Base-by-base conservation (phyloP, 1,140 invertebrate species). In the Drosophila hydei region DNA sequence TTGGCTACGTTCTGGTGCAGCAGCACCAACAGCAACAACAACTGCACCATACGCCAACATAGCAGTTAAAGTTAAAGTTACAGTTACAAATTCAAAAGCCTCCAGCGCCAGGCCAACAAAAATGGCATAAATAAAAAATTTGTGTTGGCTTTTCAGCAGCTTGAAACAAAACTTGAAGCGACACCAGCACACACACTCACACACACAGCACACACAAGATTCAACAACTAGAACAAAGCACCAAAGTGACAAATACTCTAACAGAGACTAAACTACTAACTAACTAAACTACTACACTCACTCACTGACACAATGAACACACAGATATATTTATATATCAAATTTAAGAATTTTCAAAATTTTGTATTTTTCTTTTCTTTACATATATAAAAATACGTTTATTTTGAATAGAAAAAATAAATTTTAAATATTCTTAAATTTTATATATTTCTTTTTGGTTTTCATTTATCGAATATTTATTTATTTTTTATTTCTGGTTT, bases 41-140 rank as follows among this genome's bases (percentile, higher is more conserved):
- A 38, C 40, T 45, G 42, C 48, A 48, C 36, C 47, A 27, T 65
- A 67, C 70, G 59, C 69, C 60, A 73, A 68, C 70, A 73, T 73
- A 40, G 56, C 61, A 36, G 52, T 67, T 72, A 63, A 52, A 74
- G 52, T 69, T 78, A 36, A 58, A 47, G 54, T 74, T 71, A 70
- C 75, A 67, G 58, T 77, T 81, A 81, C 78, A 74, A 63, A 75
- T 72, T 65, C 40, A 61, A 78, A 75, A 78, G 42, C 59, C 67
- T 38, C 40, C 61, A 70, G 42, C 42, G 36, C 16, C 36, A 36
- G 27, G 33, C 55, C 36, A 55, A 64, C 25, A 56, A 73, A 77
- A 42, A 42, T 55, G 56, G 56, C 72, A 76, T 76, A 80, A 72
- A 76, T 63, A 68, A 1, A 67, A 48, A 72, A 67, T 48, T 59